A percentile compares a stretch with the other conserved stretches of the same genome.
These are phyloP conservation scores for Entomobrya proxima DNA, from an alignment of 2,888 invertebrate species.

Conservation along the genomic window DNA sequence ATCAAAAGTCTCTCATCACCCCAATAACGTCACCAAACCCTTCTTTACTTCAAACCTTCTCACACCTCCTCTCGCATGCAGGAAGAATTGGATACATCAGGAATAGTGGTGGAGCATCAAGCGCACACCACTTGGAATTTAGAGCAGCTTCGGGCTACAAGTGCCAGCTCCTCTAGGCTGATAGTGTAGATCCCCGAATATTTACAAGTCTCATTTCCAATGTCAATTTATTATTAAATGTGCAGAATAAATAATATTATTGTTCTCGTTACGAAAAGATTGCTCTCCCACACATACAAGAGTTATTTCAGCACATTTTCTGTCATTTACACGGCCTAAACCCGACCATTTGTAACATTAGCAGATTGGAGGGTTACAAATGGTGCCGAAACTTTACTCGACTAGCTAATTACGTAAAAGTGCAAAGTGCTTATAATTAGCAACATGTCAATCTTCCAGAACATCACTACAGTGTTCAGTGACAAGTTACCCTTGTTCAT, in stretches of 20 bases:
- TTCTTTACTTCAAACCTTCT: too few species aligned
- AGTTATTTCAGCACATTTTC: background rate
- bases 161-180: background rate
- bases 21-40: too few species aligned
- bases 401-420: background rate
- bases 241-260: background rate
- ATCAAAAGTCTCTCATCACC: too few species aligned
- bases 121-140: background rate
- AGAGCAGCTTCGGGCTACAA: background rate
- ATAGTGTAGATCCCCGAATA: background rate
- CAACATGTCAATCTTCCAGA: background rate
- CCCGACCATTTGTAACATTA: background rate
- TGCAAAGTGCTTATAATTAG: background rate
- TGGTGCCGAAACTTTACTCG: background rate
- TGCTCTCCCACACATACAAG: background rate
- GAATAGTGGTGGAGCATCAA: background rate
- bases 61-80: too few species aligned
- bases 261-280: background rate
- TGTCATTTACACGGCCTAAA: too few species aligned
- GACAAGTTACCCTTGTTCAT: too few species aligned
- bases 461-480: background rate
- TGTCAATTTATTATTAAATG: background rate
- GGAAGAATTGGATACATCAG: too few species aligned
- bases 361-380: background rate
- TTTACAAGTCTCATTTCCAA: background rate